phyloP scores from a whole-genome alignment of 2,113 vertebrate genomes.

The Tenrec ecaudatus region DNA sequence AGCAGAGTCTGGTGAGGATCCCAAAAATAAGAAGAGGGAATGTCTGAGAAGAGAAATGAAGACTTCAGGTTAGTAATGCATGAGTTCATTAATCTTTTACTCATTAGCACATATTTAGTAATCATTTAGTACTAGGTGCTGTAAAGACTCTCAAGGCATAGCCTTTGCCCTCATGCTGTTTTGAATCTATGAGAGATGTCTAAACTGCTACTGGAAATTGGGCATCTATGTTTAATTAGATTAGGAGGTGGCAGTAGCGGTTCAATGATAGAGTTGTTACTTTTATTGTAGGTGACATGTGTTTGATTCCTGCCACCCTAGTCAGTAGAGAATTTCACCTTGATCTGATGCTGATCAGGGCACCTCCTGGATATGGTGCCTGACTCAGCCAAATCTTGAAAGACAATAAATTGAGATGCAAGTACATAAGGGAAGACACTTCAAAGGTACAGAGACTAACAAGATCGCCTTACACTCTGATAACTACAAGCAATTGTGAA shows the following conservation, averaged over 20 bases:
- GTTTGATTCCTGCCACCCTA: not conserved
- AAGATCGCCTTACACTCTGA: not conserved
- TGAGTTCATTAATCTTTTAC: not conserved
- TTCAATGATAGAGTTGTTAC: not conserved
- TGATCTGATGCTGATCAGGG: not conserved
- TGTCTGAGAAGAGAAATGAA: not conserved
- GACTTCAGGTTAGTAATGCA: not conserved
- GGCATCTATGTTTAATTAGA: conserved; percentile 14
- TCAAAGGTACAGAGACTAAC: not conserved
- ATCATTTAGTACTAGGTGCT: no score
- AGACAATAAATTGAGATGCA: conserved; percentile 44
- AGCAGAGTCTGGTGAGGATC: not conserved
- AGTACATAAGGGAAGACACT: not conserved
- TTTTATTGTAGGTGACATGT: not conserved
- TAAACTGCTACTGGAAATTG: conserved; percentile 5
- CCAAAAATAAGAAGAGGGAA: not conserved
- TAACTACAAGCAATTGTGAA: not conserved
- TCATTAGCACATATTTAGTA: no score
- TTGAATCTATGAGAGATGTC: not conserved
- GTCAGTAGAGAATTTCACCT: not conserved
- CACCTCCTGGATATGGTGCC: not conserved
- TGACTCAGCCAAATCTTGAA: conserved; percentile 29
- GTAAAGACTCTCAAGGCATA: no score
- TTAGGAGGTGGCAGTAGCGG: not conserved
- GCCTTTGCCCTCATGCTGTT: no score